Evolutionary conservation across 2,797 vertebrate genomes (phyloP), one percentile per base, ranked within the genome.

Genomic region (Argya squamiceps): DNA sequence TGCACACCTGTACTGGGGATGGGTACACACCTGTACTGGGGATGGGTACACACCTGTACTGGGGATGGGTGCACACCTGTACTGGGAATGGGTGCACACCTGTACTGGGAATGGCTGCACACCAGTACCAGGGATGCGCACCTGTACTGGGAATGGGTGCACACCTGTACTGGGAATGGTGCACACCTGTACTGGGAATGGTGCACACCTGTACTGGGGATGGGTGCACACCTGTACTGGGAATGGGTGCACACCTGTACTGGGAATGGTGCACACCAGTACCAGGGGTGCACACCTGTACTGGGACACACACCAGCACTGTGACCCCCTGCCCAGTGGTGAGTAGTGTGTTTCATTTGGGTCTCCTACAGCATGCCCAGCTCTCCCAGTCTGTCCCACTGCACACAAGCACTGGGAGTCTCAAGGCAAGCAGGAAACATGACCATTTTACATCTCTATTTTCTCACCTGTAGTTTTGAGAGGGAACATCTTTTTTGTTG

Each of bases 221-320:
- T 41, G 41, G 41, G 41, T 15, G 41, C 23, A 49, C 47, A 14
- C 46, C 46, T 8, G 24, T 49, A 49, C 46, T 12, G 13, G 46
- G 46, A 12, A 13, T 15, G 39, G 39, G 39, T 12, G 39, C 39
- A 41, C 39, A 12, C 39, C 39, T 41, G 41, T 41, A 17, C 41
- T 41, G 41, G 41, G 41, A 7, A 41, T 41, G 39, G 39, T 13
- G 15, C 39, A 41, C 39, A 41, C 39, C 39, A 14, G 39, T 41
- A 8, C 41, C 18, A 16, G 41, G 39, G 39, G 39, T 16, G 39
- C 23, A 47, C 47, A 26, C 47, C 47, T 8, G 43, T 12, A 10
- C 55, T 9, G 9, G 17, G 37, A 11, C 1, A 7, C 0, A 9
- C 47, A 6, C 7, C 4, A 4, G 55, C 2, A 0, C 65, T 2